phyloP scores from a whole-genome alignment of 37 sponge, comb jelly and placozoan species.

The Spongilla lacustris region DNA sequence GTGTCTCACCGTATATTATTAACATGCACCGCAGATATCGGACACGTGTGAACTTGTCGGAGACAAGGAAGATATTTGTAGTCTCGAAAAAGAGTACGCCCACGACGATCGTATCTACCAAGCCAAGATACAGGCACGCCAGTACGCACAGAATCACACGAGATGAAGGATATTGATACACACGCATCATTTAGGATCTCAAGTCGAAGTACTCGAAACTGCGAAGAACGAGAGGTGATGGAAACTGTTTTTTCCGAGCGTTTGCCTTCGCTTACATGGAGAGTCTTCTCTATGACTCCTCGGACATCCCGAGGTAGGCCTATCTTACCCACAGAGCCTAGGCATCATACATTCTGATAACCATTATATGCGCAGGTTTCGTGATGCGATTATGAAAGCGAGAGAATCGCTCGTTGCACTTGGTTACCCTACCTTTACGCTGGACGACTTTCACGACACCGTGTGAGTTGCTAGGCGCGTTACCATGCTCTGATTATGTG shows the following conservation, averaged over 20 bases:
- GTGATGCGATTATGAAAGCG: slow-evolving; percentile 48
- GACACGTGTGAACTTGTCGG: slow-evolving; percentile 69
- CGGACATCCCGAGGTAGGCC: slow-evolving; percentile 44
- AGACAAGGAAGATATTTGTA: slow-evolving; percentile 65
- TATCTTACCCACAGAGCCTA: too few relatives aligned
- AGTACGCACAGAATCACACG: not conserved
- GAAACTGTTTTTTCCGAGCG: slow-evolving; percentile 98
- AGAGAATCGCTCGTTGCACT: slow-evolving; percentile 48
- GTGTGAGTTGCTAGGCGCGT: slow-evolving; percentile 37
- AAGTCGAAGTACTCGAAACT: slow-evolving; percentile 62
- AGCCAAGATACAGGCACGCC: slow-evolving; percentile 75
- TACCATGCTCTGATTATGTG: not conserved
- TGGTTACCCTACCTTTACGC: slow-evolving; percentile 87
- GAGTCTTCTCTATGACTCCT: slow-evolving; percentile 23
- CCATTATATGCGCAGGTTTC: slow-evolving; percentile 53
- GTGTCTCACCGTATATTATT: not conserved
- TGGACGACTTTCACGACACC: slow-evolving; percentile 96
- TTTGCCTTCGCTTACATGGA: slow-evolving; percentile 91
- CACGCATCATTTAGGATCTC: slow-evolving; percentile 57
- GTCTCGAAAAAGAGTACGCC: slow-evolving; percentile 63
- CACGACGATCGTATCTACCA: slow-evolving; percentile 77
- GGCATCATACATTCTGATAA: too few relatives aligned
- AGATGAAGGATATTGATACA: not conserved
- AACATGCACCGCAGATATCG: slow-evolving; percentile 36
- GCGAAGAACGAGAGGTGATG: slow-evolving; percentile 92